Base-by-base conservation (phyloP, 2,797 vertebrate genomes). In the Pipistrellus pipistrellus region DNA sequence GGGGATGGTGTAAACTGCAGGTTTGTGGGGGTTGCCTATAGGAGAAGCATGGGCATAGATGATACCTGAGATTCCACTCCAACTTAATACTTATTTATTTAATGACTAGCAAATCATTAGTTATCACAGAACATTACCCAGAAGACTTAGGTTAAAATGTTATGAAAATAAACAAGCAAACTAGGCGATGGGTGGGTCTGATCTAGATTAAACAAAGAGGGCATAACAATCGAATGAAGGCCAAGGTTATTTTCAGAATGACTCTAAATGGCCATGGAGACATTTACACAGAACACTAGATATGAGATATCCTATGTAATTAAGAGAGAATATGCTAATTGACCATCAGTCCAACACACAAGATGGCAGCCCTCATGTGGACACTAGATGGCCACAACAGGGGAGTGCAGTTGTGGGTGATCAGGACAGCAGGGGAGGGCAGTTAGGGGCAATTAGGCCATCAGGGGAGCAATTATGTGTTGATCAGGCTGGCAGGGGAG, bases 111-210 rank as follows among this genome's bases (percentile, higher is more conserved):
- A 68, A 68, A 41, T 78, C n/a, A 23, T 20, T 62, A 5, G 13
- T 66, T 62, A 38, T 21, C 55, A 23, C 23, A 38, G 27, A 25
- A 18, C 11, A 5, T 68, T 32, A 4, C 14, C 38, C 48, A 6
- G 68, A 30, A 18, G 48, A 77, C 27, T 76, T 41, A 11, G 0
- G 14, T 32, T 55, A 46, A 84, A 73, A 73, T 38, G 25, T 14
- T 68, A 73, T 1, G 0, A 57, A 48, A 68, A 41, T 64, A 78
- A 23, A 14, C 59, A 48, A 51, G 17, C 3, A 20, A 20, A 1
- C 3, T 1, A 12, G 23, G 6, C 3, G 2, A 0, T 1, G 1
- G 23, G n/a, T 4, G 62, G 1, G 3, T 20, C 4, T 25, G 25
- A 66, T 69, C 12, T 85, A 55, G 35, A 46, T 32, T 21, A 21